phyloP scores from a whole-genome alignment of 1,140 invertebrate genomes.

The Linepithema humile region DNA sequence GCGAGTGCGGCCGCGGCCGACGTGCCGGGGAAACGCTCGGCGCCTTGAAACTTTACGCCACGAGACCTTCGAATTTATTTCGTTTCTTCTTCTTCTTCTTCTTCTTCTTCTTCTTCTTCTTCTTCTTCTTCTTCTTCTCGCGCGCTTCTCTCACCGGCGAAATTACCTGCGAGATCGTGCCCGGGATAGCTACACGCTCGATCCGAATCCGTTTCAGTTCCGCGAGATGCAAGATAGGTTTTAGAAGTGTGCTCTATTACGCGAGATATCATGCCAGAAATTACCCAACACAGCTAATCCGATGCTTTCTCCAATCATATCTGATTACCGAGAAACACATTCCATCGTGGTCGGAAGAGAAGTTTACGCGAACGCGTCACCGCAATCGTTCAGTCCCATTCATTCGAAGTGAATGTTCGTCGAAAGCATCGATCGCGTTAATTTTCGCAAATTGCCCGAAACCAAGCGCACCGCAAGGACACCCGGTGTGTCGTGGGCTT shows the following conservation, averaged over 20 bases:
- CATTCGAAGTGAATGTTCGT: neutral
- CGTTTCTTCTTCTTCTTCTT: constrained; percentile 15
- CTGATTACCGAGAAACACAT: constrained; percentile 8
- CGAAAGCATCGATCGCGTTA: constrained; percentile 37
- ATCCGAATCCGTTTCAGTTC: constrained; percentile 25
- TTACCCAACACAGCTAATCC: constrained; percentile 24
- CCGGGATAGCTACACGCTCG: constrained; percentile 46
- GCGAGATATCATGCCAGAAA: constrained; percentile 30
- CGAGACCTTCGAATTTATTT: constrained; percentile 64
- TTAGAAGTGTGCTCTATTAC: constrained; percentile 43
- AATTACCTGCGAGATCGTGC: constrained; percentile 46
- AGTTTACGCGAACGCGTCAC: neutral
- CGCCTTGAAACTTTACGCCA: constrained; percentile 59
- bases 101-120: neutral
- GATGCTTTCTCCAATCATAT: constrained; percentile 41
- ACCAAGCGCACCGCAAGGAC: constrained; percentile 49
- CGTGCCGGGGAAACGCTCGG: constrained; percentile 65
- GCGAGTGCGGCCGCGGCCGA: constrained; percentile 60
- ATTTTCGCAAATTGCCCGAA: constrained; percentile 39
- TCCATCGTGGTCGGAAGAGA: neutral
- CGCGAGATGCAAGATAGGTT: constrained; percentile 30
- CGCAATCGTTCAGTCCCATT: neutral
- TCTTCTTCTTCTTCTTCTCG: constrained; percentile 1
- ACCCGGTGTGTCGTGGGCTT: constrained; percentile 30
- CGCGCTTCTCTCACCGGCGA: neutral